Conservation (phyloP, 2,113 vertebrate genomes). For the Bagarius yarrelli region DNA sequence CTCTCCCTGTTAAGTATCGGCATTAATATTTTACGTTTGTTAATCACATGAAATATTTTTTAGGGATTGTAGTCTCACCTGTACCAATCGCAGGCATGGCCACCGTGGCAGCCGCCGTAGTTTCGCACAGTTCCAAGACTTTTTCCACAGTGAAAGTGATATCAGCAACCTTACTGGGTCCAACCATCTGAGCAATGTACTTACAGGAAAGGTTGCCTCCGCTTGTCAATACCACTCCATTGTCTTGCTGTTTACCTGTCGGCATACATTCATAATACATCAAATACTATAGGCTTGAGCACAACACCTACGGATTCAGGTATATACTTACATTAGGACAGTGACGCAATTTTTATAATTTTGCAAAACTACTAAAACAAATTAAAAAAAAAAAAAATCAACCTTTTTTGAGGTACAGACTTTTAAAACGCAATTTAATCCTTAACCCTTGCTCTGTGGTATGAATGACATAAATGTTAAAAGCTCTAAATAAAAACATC, state of each 20-base stretch:
- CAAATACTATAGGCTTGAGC: not conserved
- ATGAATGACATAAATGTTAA: too few species aligned
- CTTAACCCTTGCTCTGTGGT: too few species aligned
- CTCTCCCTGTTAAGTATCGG: slow-evolving; percentile 45
- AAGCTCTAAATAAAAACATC: too few species aligned
- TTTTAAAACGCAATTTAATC: too few species aligned
- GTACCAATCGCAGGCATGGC: slow-evolving; percentile 63
- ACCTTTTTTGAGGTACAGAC: too few species aligned
- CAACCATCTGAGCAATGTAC: slow-evolving; percentile 62
- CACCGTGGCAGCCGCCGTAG: slow-evolving; percentile 37
- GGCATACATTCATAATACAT: not conserved
- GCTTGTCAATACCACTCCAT: slow-evolving; percentile 56
- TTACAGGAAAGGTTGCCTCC: slow-evolving; percentile 58
- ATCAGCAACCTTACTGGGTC: slow-evolving; percentile 42
- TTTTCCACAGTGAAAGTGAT: slow-evolving; percentile 53
- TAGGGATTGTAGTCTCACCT: slow-evolving; percentile 43
- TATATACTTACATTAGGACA: too few species aligned
- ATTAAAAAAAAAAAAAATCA: too few species aligned
- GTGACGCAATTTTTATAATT: too few species aligned
- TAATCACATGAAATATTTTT: not conserved
- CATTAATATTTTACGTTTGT: not conserved
- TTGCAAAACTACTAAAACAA: too few species aligned
- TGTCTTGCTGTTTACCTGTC: slow-evolving; percentile 51
- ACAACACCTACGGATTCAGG: not conserved
- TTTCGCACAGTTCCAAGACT: slow-evolving; percentile 58